phyloP scores from a whole-genome alignment of 2,888 invertebrate species.

The Polia nebulosa region DNA sequence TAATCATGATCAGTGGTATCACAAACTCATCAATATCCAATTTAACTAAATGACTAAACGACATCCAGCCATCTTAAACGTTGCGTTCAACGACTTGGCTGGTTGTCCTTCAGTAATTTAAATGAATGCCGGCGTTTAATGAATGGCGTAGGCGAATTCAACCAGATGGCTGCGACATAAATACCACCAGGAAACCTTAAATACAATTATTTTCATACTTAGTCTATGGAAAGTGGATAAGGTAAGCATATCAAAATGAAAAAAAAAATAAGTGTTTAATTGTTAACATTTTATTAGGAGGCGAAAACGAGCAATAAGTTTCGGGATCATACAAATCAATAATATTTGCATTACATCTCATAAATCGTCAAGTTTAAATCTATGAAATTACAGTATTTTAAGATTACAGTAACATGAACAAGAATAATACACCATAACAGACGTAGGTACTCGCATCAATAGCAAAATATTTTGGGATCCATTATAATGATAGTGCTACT shows the following conservation, averaged over 20 bases:
- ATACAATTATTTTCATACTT: too few relatives aligned
- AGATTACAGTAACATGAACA: constrained; percentile 91
- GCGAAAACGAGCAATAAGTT: constrained; percentile 91
- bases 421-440: constrained; percentile 85
- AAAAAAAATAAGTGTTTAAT: constrained; percentile 77
- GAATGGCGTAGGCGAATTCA: too few relatives aligned
- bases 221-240: too few relatives aligned
- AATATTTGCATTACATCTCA: constrained; percentile 87
- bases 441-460: constrained; percentile 79
- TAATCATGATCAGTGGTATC: too few relatives aligned
- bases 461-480: constrained; percentile 77
- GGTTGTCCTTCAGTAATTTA: too few relatives aligned
- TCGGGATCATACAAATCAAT: constrained; percentile 90
- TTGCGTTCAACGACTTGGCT: too few relatives aligned
- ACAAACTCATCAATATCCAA: too few relatives aligned
- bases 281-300: constrained; percentile 91
- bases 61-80: too few relatives aligned
- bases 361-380: constrained; percentile 87
- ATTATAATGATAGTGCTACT: constrained; percentile 69
- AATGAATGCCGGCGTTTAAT: too few relatives aligned
- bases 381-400: constrained; percentile 89
- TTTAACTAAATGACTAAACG: too few relatives aligned
- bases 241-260: constrained; percentile 68
- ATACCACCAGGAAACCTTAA: too few relatives aligned
- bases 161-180: too few relatives aligned